Base-by-base conservation (phyloP, 2,888 invertebrate species). In the Exocentrus adspersus region DNA sequence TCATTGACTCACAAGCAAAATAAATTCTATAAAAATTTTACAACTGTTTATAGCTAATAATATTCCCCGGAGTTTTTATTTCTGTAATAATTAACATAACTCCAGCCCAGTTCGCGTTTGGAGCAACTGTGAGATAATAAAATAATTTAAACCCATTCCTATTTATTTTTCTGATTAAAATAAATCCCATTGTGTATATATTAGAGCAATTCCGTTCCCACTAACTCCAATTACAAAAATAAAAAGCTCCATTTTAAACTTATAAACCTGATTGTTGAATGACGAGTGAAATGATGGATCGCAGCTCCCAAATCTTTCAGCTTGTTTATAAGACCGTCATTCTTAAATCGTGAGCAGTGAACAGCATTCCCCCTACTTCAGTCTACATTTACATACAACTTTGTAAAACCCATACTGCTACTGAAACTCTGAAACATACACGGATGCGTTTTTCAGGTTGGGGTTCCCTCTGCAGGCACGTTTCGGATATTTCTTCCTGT, bases 251-350 rank as follows among this genome's bases (percentile, higher is more conserved):
- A 57, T 32, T 46, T 57, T 19, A 57, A 57, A 57, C 46, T 57
- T 54, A 66, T 62, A 66, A 61, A 65, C 61, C 48, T 20, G 30
- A 58, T 52, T 30, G 64, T 48, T 62, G 60, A 59, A 65, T 65
- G 65, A 68, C 48, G 65, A 68, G 65, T 58, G 61, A 65, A 65
- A 65, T 67, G 70, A 71, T 67, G 50, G 54, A 67, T 67, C 46
- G 60, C 70, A 71, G 70, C 65, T 60, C 60, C 63, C 64, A 65
- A 66, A 71, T 67, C 65, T 64, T 54, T 64, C 62, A 53, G 57
- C 63, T 57, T 69, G 64, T 71, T 71, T 71, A 71, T 58, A 65
- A 61, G 63, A 63, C 59, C 65, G 62, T 64, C 64, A 65, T 65
- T 63, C 65, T 65, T 43, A 58, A 59, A 65, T 37, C 62, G 64